phyloP scores from a whole-genome alignment of 2,888 invertebrate genomes.

The Dyspetes luteomarginatus region DNA sequence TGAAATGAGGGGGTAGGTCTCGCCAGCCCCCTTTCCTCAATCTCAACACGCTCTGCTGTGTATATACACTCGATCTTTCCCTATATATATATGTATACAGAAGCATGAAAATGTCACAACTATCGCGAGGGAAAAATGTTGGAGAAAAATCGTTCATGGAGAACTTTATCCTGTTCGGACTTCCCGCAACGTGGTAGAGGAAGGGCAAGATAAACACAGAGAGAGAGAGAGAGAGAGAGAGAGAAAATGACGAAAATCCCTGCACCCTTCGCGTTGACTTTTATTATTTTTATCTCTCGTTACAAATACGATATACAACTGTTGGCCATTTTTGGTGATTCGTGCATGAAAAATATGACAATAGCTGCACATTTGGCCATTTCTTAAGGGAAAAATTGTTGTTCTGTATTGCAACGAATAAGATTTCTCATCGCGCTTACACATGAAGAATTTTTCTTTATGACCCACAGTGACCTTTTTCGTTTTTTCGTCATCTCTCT shows the following conservation, averaged over 20 bases:
- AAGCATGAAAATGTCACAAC: constrained; percentile 39
- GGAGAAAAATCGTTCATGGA: constrained; percentile 56
- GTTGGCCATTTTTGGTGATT: background rate
- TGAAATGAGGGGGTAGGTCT: constrained; percentile 16
- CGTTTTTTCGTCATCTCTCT: background rate
- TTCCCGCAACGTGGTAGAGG: background rate
- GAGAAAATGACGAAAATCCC: background rate
- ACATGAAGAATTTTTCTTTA: constrained; percentile 28
- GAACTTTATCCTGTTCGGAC: constrained; percentile 50
- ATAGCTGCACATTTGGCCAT: background rate
- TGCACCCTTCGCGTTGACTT: constrained; percentile 8
- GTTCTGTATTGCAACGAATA: background rate
- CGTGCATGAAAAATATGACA: background rate
- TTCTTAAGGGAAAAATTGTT: background rate
- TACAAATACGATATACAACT: background rate
- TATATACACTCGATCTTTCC: constrained; percentile 33
- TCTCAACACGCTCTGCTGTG: background rate
- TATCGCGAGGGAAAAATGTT: constrained; percentile 56
- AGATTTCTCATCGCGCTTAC: background rate
- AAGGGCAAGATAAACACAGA: background rate
- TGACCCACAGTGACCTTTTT: constrained; percentile 21
- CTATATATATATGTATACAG: constrained; percentile 14
- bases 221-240: background rate
- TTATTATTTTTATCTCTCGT: constrained; percentile 1
- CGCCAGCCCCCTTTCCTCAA: background rate